These are phyloP conservation scores for Acanthis flammea DNA, from an alignment of 2,797 vertebrate species.

Conservation along the genomic window DNA sequence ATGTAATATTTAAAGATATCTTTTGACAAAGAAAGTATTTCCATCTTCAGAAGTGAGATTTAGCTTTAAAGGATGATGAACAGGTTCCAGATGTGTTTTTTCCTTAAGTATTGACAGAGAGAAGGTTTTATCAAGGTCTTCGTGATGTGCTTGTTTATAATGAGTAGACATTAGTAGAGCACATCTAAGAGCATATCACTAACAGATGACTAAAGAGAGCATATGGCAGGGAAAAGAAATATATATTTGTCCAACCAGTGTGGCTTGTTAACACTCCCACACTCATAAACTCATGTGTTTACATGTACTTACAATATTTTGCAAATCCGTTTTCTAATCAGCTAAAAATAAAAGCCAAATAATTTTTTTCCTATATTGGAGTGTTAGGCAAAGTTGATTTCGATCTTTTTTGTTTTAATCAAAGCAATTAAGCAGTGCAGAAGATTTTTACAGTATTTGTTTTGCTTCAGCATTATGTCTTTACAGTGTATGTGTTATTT, in stretches of 20 bases:
- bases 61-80: slow-evolving; percentile 41
- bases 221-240: slow-evolving; percentile 64
- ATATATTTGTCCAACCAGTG: slow-evolving; percentile 54
- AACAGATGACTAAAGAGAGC: slow-evolving; percentile 60
- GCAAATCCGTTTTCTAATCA: background rate
- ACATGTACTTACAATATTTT: slow-evolving; percentile 16
- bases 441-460: background rate
- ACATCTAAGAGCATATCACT: slow-evolving; percentile 50
- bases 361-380: background rate
- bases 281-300: slow-evolving; percentile 43
- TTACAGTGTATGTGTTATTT: background rate
- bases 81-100: slow-evolving; percentile 65
- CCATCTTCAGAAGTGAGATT: slow-evolving; percentile 39
- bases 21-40: slow-evolving; percentile 66
- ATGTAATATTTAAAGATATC: slow-evolving; percentile 42
- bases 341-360: slow-evolving; percentile 50
- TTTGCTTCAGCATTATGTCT: background rate
- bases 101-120: slow-evolving; percentile 55
- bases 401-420: background rate
- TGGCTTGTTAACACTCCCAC: slow-evolving; percentile 63
- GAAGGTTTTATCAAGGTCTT: slow-evolving; percentile 68
- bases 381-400: slow-evolving; percentile 22
- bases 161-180: slow-evolving; percentile 54
- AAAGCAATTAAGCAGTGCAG: background rate
- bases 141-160: slow-evolving; percentile 63